Evolutionary conservation across 2,113 vertebrate genomes (phyloP).

Genomic region (Notechis scutatus): DNA sequence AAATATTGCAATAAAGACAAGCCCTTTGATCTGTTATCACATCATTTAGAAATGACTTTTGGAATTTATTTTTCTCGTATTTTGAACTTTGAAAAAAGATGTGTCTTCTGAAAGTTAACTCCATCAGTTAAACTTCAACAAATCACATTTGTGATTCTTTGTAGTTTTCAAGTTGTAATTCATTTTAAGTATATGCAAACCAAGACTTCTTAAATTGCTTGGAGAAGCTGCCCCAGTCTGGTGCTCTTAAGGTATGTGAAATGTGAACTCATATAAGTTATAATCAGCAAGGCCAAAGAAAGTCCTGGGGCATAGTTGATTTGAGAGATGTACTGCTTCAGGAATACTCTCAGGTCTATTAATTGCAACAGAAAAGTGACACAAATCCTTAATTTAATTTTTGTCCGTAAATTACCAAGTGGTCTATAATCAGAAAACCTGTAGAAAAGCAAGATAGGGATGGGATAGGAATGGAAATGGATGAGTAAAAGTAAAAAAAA

Average conservation of each 20-base stretch:
- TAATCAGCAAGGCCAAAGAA: background rate
- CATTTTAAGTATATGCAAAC: constrained; percentile 29
- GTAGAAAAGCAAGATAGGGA: background rate
- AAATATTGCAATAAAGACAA: constrained; percentile 70
- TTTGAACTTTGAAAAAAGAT: constrained; percentile 58
- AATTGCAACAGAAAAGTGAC: background rate
- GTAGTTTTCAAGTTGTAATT: constrained; percentile 28
- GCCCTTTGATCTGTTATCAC: constrained; percentile 74
- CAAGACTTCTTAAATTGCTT: background rate
- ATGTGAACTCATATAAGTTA: background rate
- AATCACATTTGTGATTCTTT: constrained; percentile 42
- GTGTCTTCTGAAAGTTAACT: constrained; percentile 51
- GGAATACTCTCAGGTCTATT: background rate
- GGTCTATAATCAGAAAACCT: background rate
- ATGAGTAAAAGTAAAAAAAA: background rate
- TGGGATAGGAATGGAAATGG: background rate
- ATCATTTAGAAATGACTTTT: constrained; percentile 59
- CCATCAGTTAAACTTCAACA: constrained; percentile 57
- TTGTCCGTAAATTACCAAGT: background rate
- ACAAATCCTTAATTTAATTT: background rate
- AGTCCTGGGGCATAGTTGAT: background rate
- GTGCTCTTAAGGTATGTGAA: background rate
- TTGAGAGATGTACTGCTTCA: background rate
- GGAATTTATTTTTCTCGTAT: constrained; percentile 64
- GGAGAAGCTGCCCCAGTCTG: background rate